Base-by-base conservation (phyloP, 2,113 vertebrate species). In the Ptyas mucosa region DNA sequence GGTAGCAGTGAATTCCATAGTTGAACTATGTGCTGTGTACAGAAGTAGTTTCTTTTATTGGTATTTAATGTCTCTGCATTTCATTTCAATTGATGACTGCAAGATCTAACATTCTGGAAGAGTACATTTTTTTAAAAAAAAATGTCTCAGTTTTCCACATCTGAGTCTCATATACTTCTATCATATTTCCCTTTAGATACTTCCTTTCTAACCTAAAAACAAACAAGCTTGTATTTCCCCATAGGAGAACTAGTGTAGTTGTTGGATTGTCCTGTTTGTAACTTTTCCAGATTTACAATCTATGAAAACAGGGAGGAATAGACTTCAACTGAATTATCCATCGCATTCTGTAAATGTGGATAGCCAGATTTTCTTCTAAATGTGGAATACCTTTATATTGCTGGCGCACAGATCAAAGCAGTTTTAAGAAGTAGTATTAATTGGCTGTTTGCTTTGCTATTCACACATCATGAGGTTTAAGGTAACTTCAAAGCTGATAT, bases 401-500 rank as follows among this genome's bases (percentile, higher is more conserved):
- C 24, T 12, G 90, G 6, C 54, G 0, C 23, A 43, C 21, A 88
- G 43, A 88, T 58, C 34, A 53, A 92, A 43, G 89, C 86, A 91
- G 93, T 90, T 92, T 87, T 93, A 94, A 58, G 1, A 8, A 54
- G 29, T n/a, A 93, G 92, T 5, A 91, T 92, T 90, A 89, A 94
- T 92, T 93, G 93, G 92, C 86, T 87, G 91, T 93, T 93, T 91
- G 51, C 89, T 95, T 95, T 95, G 93, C 90, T 92, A 92, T 93
- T 96, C 94, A 94, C 43, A 0, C 88, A 85, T 91, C 69, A 46
- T 24, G 54, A 91, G 94, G 93, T 57, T 92, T 86, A 12, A 90
- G 92, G 93, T 94, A 49, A 94, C 64, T 94, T 95, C 94, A 93
- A 92, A 94, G 93, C 91, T 94, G 91, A 94, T 95, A 93, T 95